A percentile compares a stretch with the other conserved stretches of the same genome.
These are phyloP conservation scores for Pseudomyrmex gracilis DNA, from an alignment of 1,140 invertebrate genomes.

Conservation along the genomic window DNA sequence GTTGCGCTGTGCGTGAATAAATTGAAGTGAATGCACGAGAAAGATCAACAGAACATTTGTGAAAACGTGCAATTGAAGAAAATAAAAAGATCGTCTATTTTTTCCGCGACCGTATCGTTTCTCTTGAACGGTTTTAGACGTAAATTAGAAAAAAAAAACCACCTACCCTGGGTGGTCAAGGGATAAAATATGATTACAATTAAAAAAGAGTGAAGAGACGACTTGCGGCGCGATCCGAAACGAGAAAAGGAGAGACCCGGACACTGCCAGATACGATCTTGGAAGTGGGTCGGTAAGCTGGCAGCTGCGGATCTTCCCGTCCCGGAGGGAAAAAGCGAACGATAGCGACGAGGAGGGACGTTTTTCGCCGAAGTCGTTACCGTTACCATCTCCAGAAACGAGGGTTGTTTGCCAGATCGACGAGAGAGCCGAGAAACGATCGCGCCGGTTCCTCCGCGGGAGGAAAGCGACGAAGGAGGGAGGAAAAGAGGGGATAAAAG, in stretches of 20 bases:
- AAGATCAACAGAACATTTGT: background rate
- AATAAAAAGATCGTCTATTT: background rate
- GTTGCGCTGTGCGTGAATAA: conserved; percentile 20
- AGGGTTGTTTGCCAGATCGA: conserved; percentile 55
- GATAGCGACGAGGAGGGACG: conserved; percentile 62
- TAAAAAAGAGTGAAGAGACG: background rate
- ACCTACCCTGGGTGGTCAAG: background rate
- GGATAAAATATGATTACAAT: background rate
- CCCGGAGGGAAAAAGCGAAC: conserved; percentile 68
- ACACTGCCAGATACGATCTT: conserved; percentile 62
- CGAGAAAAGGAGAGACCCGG: conserved; percentile 34
- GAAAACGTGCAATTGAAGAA: background rate
- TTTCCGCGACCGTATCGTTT: background rate
- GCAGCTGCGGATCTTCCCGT: conserved; percentile 52
- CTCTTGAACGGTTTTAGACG: no score
- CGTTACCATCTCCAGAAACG: conserved; percentile 65
- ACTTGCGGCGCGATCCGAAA: background rate
- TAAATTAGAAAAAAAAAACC: background rate
- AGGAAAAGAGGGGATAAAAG: conserved; percentile 50
- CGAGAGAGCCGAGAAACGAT: conserved; percentile 17
- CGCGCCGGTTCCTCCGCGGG: background rate
- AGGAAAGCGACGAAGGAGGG: conserved; percentile 9
- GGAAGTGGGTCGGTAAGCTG: conserved; percentile 67
- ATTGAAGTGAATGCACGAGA: background rate
- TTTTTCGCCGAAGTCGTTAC: conserved; percentile 66